Evolutionary conservation across 2,888 invertebrate genomes (phyloP), one percentile per base, ranked within the genome.

Genomic region (Leptarthrus brevirostris): DNA sequence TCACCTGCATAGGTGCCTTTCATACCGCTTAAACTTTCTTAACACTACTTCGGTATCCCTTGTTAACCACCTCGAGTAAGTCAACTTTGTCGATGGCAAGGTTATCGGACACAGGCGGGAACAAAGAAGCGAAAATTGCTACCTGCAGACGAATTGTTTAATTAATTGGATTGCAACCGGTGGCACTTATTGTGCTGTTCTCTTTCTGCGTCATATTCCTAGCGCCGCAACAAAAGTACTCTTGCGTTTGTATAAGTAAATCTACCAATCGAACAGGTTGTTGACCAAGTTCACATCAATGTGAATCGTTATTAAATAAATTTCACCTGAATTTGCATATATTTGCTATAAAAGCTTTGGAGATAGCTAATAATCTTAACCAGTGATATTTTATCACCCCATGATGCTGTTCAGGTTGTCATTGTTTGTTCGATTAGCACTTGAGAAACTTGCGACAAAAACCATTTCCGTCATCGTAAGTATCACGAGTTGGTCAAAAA

Each of bases 141-240:
- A 12, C n/a, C n/a, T 40, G 40, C 40, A 40, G 40, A 40, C 12
- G 40, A n/a, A 40, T 40, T 40, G 40, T 40, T 40, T 40, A 6
- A 40, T 40, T 40, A 40, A 40, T 12, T 58, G 58, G 40, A 58
- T 40, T 58, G 36, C 12, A 6, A 40, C 40, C 40, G 40, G n/a
- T 40, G 40, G 12, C 12, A 40, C 40, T 40, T 40, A 12, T 40
- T 12, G 12, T 40, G n/a, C n/a, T n/a, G n/a, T 40, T 40, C 3
- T 12, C 40, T 12, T 40, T 40, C 40, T 6, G n/a, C n/a, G n/a
- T n/a, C n/a, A n/a, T n/a, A n/a, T n/a, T n/a, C n/a, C n/a, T 4
- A 30, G 30, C 0, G 1, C 30, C 30, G 30, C 8, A 30, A 30
- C 8, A 30, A 4, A 30, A 30, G 30, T 8, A 30, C 8, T 30